These are phyloP conservation scores for Mermis nigrescens DNA, from an alignment of 2,888 invertebrate genomes.

Conservation along the genomic window DNA sequence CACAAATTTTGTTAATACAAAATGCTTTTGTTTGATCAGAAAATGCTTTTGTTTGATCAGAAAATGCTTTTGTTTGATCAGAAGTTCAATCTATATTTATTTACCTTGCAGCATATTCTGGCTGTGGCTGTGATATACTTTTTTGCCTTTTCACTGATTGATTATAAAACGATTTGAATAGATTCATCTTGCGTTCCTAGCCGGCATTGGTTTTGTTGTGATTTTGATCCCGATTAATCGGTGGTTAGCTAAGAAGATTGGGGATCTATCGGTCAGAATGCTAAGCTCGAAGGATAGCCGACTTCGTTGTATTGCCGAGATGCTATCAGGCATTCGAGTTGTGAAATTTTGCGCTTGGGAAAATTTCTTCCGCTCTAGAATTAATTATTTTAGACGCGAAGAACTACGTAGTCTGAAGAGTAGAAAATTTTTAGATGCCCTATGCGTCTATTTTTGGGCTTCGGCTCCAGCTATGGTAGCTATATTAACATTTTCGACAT, in stretches of 20 bases:
- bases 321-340: constrained; percentile 63
- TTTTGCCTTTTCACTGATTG: no score
- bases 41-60: no score
- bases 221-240: constrained; percentile 80
- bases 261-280: constrained; percentile 56
- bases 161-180: no score
- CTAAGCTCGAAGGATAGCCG: constrained; percentile 77
- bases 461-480: constrained; percentile 71
- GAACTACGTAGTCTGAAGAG: constrained; percentile 39
- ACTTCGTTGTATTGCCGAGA: constrained; percentile 66
- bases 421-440: constrained; percentile 82
- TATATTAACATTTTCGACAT: constrained; percentile 48
- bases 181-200: constrained; percentile 72
- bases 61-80: no score
- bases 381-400: constrained; percentile 22
- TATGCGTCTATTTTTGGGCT: constrained; percentile 97
- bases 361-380: constrained; percentile 47
- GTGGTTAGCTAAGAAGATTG: constrained; percentile 67
- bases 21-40: no score
- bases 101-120: no score
- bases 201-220: constrained; percentile 65
- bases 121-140: no score
- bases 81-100: no score
- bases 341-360: constrained; percentile 89
- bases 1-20: no score